These are phyloP conservation scores for Melanotus villosus DNA, from an alignment of 2,888 invertebrate genomes.

Conservation along the genomic window DNA sequence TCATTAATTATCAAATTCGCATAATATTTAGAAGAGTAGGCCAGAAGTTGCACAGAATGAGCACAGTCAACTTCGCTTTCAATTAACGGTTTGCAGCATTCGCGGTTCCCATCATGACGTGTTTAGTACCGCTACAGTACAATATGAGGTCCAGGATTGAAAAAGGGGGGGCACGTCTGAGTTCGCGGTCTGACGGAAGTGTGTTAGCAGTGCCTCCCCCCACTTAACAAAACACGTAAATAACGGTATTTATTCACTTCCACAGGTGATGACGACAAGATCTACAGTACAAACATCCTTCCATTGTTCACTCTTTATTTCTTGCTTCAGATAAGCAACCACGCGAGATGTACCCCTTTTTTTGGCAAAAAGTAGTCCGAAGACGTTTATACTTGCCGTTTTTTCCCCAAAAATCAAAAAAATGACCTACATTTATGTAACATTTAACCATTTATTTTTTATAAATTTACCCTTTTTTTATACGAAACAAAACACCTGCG, in stretches of 20 bases:
- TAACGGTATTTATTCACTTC: constrained; percentile 64
- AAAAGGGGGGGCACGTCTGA: constrained; percentile 48
- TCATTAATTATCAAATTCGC: constrained; percentile 42
- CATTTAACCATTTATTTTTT: too few species aligned
- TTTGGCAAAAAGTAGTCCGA: neutral
- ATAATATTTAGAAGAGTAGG: constrained; percentile 58
- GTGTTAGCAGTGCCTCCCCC: constrained; percentile 58
- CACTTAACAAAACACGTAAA: constrained; percentile 51
- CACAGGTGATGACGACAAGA: constrained; percentile 53
- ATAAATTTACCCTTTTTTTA: too few species aligned
- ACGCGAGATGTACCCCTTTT: constrained; percentile 4
- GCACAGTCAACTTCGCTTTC: constrained; percentile 64
- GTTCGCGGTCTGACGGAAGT: constrained; percentile 57
- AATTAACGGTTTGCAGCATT: constrained; percentile 59
- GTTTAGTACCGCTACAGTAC: constrained; percentile 53
- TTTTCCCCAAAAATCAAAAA: neutral
- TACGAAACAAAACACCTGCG: constrained; percentile 7
- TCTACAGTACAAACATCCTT: constrained; percentile 38
- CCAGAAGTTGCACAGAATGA: constrained; percentile 58
- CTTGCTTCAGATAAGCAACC: constrained; percentile 14
- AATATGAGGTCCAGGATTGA: constrained; percentile 48
- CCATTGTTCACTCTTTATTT: constrained; percentile 35
- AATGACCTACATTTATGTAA: too few species aligned
- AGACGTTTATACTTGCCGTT: neutral
- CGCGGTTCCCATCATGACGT: constrained; percentile 51